Conservation (phyloP, 2,797 vertebrate genomes). For the Coregonus suidteri region DNA sequence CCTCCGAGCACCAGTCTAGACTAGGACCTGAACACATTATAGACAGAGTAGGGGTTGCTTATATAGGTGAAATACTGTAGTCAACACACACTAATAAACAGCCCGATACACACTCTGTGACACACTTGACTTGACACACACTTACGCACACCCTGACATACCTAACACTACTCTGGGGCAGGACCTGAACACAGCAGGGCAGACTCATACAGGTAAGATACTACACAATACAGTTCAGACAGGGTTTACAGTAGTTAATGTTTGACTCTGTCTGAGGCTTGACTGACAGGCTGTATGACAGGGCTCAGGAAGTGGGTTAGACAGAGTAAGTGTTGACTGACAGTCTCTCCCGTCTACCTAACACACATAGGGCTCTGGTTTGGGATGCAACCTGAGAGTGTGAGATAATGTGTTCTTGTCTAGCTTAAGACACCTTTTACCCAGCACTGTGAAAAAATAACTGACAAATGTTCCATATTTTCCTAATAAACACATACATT, state of each 20-base stretch:
- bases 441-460: not conserved
- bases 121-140: not conserved
- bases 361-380: not conserved
- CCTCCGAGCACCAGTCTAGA: no score
- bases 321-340: not conserved
- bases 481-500: not conserved
- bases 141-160: not conserved
- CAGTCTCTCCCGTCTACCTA: not conserved
- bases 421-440: not conserved
- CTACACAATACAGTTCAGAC: no score
- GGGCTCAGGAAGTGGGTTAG: not conserved
- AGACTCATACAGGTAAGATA: not conserved
- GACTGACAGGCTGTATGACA: not conserved
- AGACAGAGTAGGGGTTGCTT: no score
- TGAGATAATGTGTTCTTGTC: not conserved
- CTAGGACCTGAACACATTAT: no score
- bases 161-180: not conserved
- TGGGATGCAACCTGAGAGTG: not conserved
- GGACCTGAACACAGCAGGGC: no score
- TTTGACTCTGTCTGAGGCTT: no score
- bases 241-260: no score
- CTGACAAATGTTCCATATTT: not conserved
- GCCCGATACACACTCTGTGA: no score
- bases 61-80: no score
- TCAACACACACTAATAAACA: no score